Base-by-base conservation (phyloP, 53 echinoderm and acorn worm species). In the Echinometra lucunter region DNA sequence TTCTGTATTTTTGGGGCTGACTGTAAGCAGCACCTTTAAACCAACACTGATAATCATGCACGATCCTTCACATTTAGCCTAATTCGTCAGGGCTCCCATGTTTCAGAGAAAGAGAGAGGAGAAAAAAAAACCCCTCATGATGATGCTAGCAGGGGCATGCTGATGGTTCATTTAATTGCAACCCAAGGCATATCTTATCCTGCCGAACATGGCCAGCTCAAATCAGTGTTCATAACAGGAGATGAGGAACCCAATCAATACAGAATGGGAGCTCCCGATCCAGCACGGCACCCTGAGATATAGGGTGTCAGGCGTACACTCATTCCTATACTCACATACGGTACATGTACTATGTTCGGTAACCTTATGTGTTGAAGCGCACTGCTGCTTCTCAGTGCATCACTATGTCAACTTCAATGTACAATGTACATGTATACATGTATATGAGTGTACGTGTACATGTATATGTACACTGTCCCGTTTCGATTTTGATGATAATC, bases 151-250 rank as follows among this genome's bases (percentile, higher is more conserved):
- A 6, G 78, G 78, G 38, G 78, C 13, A 78, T 42, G 35, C 4
- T 42, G 38, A 78, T 78, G 78, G 78, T 78, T 78, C 78, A 78
- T 78, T 78, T 78, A 78, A 78, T 78, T 78, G 78, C 78, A 18
- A 78, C 78, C 78, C 78, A 40, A 30, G 78, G 78, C 78, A 19
- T 38, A 38, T 37, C 42, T 78, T 78, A 78, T 78, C 75, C 28
- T 40, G 78, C 1, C 78, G 5, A 38, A 78, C 42, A 78, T 78
- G 1, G 4, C 19, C 42, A 1, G 42, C 78, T 78, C 78, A 78
- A 78, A 78, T 78, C 78, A 40, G 78, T 78, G 78, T 78, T 78
- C 78, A 42, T 78, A 78, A 78, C 69, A 69, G 30, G 78, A 42
- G 78, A 42, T 40, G 42, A 78, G 21, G 37, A 40, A 56, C 13